phyloP scores from a whole-genome alignment of 2,888 invertebrate genomes.

The Rhagonycha fulva region DNA sequence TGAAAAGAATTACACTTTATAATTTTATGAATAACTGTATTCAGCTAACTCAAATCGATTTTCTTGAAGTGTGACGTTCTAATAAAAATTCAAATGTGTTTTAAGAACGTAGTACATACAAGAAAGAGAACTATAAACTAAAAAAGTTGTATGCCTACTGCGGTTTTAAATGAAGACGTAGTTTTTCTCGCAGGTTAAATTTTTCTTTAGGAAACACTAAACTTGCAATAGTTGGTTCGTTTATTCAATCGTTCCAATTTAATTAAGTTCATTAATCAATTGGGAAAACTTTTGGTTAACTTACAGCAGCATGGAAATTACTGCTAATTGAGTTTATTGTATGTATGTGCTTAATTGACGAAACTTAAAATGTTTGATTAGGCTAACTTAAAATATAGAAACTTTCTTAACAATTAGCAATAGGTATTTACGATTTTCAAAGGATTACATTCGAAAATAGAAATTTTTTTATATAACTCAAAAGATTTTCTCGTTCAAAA shows the following conservation, averaged over 20 bases:
- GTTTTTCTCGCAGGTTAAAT: neutral
- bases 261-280: neutral
- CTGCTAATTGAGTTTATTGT: neutral
- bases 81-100: constrained; percentile 1
- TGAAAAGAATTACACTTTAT: neutral
- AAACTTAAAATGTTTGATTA: neutral
- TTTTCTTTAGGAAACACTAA: neutral
- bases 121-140: neutral
- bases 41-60: constrained; percentile 14
- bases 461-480: neutral
- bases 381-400: neutral
- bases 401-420: neutral
- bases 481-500: neutral
- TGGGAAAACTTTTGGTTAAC: neutral
- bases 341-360: neutral
- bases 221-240: neutral
- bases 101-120: neutral
- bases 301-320: neutral
- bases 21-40: neutral
- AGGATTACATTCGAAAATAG: neutral
- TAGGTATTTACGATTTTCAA: neutral
- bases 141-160: neutral
- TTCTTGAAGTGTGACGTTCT: constrained; percentile 3
- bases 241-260: neutral
- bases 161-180: neutral